Percentiles rank a stretch among this genome's conserved stretches.
Evolutionary conservation across 2,888 invertebrate species (phyloP).

Genomic region (Polylopha cassiicola): DNA sequence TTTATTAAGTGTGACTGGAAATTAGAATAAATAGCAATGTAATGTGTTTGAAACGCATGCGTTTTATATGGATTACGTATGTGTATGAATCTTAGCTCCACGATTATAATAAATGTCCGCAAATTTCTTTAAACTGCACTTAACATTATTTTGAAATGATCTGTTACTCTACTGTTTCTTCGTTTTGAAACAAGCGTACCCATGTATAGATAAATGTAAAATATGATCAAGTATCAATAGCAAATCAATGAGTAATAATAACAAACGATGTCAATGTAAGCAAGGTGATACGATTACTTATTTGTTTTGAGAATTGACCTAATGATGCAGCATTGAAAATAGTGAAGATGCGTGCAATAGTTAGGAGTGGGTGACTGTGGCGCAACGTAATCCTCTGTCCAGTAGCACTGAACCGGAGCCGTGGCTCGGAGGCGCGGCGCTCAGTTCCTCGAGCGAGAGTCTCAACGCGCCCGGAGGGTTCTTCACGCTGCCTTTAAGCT

Average conservation of each 20-base stretch:
- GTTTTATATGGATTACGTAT: constrained; percentile 2
- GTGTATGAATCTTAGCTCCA: constrained; percentile 1
- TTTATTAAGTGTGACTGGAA: not conserved
- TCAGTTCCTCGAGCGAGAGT: constrained; percentile 81
- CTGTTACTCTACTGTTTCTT: no score
- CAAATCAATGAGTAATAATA: no score
- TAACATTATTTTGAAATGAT: no score
- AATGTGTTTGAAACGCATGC: constrained; percentile 20
- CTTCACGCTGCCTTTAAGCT: constrained; percentile 85
- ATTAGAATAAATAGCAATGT: not conserved
- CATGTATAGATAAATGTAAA: no score
- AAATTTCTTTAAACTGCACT: not conserved
- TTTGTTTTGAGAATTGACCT: no score
- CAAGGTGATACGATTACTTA: no score
- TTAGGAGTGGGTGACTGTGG: constrained; percentile 20
- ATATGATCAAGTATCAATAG: no score
- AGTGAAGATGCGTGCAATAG: constrained; percentile 2
- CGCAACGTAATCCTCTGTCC: constrained; percentile 39
- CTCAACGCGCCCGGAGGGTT: constrained; percentile 80
- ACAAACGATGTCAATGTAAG: no score
- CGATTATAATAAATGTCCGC: not conserved
- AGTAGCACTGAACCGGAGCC: constrained; percentile 57
- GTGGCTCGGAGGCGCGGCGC: constrained; percentile 56
- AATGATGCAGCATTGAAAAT: not conserved
- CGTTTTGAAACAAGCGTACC: no score